phyloP scores from a whole-genome alignment of 2,888 invertebrate species.

The Pharmacophagus antenor region DNA sequence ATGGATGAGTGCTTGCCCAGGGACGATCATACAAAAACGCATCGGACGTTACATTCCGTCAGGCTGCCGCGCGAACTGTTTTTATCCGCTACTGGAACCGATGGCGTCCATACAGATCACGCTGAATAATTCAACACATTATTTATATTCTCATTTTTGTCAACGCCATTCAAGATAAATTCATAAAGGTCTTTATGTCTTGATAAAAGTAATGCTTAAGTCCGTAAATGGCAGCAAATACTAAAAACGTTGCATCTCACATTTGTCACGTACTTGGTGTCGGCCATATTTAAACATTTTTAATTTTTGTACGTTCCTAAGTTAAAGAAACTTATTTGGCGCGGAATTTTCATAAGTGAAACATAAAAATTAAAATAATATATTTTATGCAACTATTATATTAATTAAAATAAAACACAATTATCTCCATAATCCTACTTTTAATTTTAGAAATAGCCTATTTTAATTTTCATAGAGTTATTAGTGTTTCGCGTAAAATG shows the following conservation, averaged over 20 bases:
- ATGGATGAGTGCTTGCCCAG: conserved; percentile 77
- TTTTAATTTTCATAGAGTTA: too few relatives aligned
- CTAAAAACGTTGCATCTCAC: conserved; percentile 56
- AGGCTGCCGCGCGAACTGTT: conserved; percentile 57
- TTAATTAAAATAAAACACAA: background rate
- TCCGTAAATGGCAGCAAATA: conserved; percentile 56
- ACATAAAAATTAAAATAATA: conserved; percentile 14
- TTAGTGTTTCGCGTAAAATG: too few relatives aligned
- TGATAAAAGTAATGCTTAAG: conserved; percentile 78
- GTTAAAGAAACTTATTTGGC: conserved; percentile 11
- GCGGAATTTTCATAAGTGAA: conserved; percentile 10
- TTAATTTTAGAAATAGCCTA: background rate
- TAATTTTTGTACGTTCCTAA: conserved; percentile 25
- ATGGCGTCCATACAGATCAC: conserved; percentile 75
- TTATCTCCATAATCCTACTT: background rate
- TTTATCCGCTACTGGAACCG: conserved; percentile 53
- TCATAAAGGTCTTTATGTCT: conserved; percentile 79
- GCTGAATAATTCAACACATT: conserved; percentile 79
- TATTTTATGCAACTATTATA: background rate
- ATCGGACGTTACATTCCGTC: conserved; percentile 66
- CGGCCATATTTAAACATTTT: conserved; percentile 25
- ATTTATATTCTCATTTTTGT: conserved; percentile 80
- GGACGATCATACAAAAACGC: conserved; percentile 78
- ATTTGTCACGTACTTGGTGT: conserved; percentile 48
- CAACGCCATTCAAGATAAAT: conserved; percentile 77